Percentiles rank a stretch among this genome's conserved stretches.
Evolutionary conservation across 2,797 vertebrate species (phyloP).

Genomic region (Myotis planiceps): DNA sequence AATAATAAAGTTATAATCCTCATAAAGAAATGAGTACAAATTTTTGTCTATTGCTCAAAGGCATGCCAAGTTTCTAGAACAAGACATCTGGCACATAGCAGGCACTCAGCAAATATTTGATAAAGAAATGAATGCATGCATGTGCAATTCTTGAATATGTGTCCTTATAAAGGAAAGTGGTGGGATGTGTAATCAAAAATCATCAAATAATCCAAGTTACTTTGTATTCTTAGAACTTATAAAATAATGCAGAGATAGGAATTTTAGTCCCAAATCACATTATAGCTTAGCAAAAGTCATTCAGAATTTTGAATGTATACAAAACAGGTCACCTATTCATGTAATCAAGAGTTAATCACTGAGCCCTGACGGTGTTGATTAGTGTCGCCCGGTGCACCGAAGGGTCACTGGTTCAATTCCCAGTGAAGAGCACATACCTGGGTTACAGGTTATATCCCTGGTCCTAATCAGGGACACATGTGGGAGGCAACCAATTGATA

Average conservation of each 20-base stretch:
- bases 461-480: too few relatives aligned
- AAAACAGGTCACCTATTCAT: background rate
- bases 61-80: background rate
- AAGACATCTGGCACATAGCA: background rate
- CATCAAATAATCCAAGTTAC: background rate
- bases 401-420: too few relatives aligned
- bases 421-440: too few relatives aligned
- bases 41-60: background rate
- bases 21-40: background rate
- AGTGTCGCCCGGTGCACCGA: too few relatives aligned
- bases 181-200: background rate
- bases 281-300: slow-evolving; percentile 7
- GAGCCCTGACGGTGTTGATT: too few relatives aligned
- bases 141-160: background rate
- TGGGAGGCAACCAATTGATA: too few relatives aligned
- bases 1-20: background rate
- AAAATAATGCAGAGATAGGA: background rate
- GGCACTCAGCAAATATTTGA: background rate
- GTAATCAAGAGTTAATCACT: background rate
- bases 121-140: background rate
- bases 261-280: background rate
- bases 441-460: too few relatives aligned
- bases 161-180: background rate
- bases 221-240: background rate
- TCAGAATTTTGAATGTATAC: background rate